Percentiles rank a stretch among this genome's conserved stretches.
phyloP scores from a whole-genome alignment of 2,113 vertebrate genomes.

The Turnix velox region DNA sequence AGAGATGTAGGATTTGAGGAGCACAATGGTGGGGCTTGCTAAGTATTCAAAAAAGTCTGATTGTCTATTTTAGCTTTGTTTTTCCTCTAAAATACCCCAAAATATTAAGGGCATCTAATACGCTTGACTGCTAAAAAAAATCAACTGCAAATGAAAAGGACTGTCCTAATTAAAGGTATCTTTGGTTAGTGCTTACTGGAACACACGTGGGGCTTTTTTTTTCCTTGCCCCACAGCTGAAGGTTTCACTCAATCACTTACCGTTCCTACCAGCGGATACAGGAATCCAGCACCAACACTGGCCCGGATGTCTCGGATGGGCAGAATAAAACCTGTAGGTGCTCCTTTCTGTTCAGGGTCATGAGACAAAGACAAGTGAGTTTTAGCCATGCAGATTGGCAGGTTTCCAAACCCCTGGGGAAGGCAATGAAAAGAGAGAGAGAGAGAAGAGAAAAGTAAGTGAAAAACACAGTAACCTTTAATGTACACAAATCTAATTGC shows the following conservation, averaged over 20 bases:
- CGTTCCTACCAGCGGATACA: slow-evolving; percentile 93
- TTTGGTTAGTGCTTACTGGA: not conserved
- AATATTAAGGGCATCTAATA: not conserved
- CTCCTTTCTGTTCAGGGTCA: slow-evolving; percentile 92
- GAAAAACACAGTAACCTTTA: not conserved
- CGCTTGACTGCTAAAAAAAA: not conserved
- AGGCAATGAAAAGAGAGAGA: not conserved
- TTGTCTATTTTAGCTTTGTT: not conserved
- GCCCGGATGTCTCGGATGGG: slow-evolving; percentile 94
- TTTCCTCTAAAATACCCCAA: not conserved
- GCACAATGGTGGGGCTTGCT: not conserved
- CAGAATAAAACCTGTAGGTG: slow-evolving; percentile 87
- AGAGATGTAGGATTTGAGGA: not conserved
- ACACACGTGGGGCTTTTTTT: not conserved
- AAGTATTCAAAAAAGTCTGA: not conserved
- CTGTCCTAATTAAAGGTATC: not conserved
- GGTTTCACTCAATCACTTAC: slow-evolving; percentile 67
- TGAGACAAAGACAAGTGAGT: slow-evolving; percentile 96
- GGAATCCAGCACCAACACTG: slow-evolving; percentile 92
- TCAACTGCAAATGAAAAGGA: not conserved
- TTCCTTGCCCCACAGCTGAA: not conserved
- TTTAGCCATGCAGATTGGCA: slow-evolving; percentile 98
- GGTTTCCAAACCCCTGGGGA: slow-evolving; percentile 86
- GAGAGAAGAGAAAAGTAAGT: not conserved
- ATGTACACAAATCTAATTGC: not conserved